These are phyloP conservation scores for Octonoba sinensis DNA, from an alignment of 2,888 invertebrate genomes.

Conservation along the genomic window DNA sequence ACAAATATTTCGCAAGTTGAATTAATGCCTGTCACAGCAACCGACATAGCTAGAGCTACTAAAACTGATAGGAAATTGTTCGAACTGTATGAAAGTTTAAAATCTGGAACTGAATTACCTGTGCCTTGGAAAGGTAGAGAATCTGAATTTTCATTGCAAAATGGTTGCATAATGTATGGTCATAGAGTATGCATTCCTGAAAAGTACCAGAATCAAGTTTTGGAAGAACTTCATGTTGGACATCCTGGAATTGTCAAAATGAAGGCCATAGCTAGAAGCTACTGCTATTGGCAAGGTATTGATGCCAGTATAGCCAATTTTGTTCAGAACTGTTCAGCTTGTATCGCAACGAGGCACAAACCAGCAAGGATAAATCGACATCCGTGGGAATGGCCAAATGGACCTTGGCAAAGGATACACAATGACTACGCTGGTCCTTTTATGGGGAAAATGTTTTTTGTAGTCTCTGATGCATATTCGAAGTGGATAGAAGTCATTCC, in stretches of 20 bases:
- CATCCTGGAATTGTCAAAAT: constrained; percentile 41
- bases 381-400: constrained; percentile 31
- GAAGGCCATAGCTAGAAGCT: constrained; percentile 45
- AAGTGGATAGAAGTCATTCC: constrained; percentile 51
- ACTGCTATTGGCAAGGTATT: constrained; percentile 49
- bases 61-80: constrained; percentile 47
- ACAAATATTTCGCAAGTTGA: constrained; percentile 47
- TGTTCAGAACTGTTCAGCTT: constrained; percentile 45
- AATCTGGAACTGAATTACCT: constrained; percentile 48
- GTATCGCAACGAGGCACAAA: constrained; percentile 39
- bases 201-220: constrained; percentile 45
- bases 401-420: constrained; percentile 40
- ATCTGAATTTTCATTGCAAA: constrained; percentile 46
- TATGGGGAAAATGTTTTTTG: constrained; percentile 42
- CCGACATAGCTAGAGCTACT: constrained; percentile 47
- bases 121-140: constrained; percentile 43
- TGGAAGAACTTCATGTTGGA: constrained; percentile 45
- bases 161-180: constrained; percentile 46
- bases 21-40: constrained; percentile 46
- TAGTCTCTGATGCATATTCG: constrained; percentile 43
- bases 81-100: constrained; percentile 45
- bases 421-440: constrained; percentile 51
- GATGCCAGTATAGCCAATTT: constrained; percentile 39
- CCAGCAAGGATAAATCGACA: constrained; percentile 41
- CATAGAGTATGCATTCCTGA: constrained; percentile 47